Evolutionary conservation across 64 coral and sea anemone genomes (phyloP), one percentile per base, ranked within the genome.

Genomic region (Exaiptasia diaphana): DNA sequence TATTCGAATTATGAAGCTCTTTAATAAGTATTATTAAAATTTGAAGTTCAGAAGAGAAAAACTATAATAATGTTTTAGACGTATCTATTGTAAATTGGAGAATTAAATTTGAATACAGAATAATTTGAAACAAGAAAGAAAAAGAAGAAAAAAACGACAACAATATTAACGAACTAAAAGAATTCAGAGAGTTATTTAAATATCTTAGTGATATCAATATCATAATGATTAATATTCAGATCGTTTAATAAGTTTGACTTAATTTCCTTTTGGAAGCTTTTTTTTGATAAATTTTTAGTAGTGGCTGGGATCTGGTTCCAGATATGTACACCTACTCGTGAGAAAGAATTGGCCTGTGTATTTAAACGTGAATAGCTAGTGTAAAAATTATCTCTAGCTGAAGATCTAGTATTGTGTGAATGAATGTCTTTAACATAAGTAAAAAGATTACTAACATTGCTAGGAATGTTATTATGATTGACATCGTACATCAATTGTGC

Each of bases 401-500:
- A 73, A 45, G 69, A 73, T 73, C 39, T 46, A 29, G 59, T 64
- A 64, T 64, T n/a, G n/a, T 45, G 44, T 73, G 22, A 45, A 73
- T 45, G 38, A 43, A 73, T 23, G 38, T 73, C 69, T 73, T 73
- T 73, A 29, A 54, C 52, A 23, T 54, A 2, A 54, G 52, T 54
- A 23, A 54, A 54, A 54, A 54, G 52, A 6, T 75, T 75, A 75
- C 71, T 75, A 75, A 75, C 50, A 25, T 75, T 75, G 50, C 20
- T 75, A 38, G 71, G 43, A 75, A 50, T 50, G 50, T 48, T 31
- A 50, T 75, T 75, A 50, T 50, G 5, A 50, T 74, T 50, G 2
- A 75, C 71, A 75, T 75, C 71, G 30, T 48, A 75, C 44, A 75
- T 75, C 50, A 75, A 50, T 75, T 75, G 71, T 9, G 71, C 71